phyloP scores from a whole-genome alignment of 2,888 invertebrate genomes.

The Cenopis cana region DNA sequence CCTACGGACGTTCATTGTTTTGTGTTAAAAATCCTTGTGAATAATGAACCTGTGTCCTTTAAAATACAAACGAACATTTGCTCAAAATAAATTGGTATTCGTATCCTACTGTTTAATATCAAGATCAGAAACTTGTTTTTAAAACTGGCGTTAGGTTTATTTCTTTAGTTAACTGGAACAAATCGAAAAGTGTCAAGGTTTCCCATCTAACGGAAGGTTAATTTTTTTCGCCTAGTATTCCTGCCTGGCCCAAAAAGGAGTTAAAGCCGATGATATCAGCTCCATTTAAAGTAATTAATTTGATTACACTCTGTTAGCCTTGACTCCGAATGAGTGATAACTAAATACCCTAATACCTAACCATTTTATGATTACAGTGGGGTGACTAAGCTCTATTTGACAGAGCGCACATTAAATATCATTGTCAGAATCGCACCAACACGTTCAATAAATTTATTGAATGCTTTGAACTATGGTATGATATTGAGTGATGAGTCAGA shows the following conservation, averaged over 20 bases:
- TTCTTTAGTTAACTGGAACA: constrained; percentile 18
- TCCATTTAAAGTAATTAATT: constrained; percentile 32
- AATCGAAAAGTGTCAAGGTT: constrained; percentile 39
- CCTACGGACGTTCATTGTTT: constrained; percentile 72
- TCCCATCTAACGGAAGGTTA: constrained; percentile 19
- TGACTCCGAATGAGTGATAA: constrained; percentile 32
- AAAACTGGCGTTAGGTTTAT: background rate
- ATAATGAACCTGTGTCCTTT: constrained; percentile 76
- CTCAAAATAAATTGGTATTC: constrained; percentile 61
- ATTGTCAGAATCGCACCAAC: no score
- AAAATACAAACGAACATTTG: constrained; percentile 65
- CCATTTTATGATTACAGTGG: background rate
- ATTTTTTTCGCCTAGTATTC: constrained; percentile 25
- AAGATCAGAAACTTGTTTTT: background rate
- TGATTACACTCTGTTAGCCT: constrained; percentile 37
- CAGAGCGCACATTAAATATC: no score
- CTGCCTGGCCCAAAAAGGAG: constrained; percentile 38
- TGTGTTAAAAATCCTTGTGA: constrained; percentile 75
- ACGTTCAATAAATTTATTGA: no score
- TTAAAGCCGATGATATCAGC: constrained; percentile 39
- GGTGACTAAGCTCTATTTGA: constrained; percentile 13
- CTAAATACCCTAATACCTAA: constrained; percentile 17
- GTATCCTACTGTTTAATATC: constrained; percentile 30
- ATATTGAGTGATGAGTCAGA: no score
- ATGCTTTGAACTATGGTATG: no score